Conservation (phyloP, 1,140 invertebrate species). For the Ridgeia piscesae region DNA sequence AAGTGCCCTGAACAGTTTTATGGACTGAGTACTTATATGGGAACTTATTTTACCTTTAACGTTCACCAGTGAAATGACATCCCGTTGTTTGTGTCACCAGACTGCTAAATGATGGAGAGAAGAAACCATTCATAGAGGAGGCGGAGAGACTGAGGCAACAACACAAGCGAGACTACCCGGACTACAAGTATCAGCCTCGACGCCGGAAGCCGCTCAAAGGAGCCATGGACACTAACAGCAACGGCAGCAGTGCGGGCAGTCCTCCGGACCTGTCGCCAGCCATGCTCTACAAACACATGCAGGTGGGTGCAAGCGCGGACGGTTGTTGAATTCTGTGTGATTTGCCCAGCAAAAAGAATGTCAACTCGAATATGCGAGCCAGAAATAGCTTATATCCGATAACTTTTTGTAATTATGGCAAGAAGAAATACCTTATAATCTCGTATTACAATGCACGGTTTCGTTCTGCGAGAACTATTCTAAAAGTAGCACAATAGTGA, state of each 20-base stretch:
- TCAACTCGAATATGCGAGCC: no score
- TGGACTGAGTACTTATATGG: no score
- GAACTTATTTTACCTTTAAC: neutral
- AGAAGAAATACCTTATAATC: no score
- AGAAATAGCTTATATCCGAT: no score
- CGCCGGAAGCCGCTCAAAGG: conserved; percentile 39
- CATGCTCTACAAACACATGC: neutral
- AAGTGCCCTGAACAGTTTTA: no score
- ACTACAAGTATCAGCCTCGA: conserved; percentile 87
- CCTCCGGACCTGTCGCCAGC: neutral
- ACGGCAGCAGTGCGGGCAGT: neutral
- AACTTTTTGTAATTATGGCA: no score
- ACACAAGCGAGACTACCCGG: conserved; percentile 98
- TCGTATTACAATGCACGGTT: no score
- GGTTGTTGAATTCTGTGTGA: neutral
- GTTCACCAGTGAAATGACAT: neutral
- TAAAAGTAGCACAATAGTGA: no score
- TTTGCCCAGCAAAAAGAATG: no score
- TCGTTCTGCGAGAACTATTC: no score
- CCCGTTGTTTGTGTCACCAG: neutral
- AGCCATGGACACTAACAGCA: neutral
- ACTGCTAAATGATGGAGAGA: conserved; percentile 65
- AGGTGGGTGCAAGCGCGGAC: neutral
- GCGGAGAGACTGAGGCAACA: conserved; percentile 92
- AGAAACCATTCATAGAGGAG: conserved; percentile 97